Evolutionary conservation across 2,113 vertebrate species (phyloP).

Genomic region (Corapipo altera): DNA sequence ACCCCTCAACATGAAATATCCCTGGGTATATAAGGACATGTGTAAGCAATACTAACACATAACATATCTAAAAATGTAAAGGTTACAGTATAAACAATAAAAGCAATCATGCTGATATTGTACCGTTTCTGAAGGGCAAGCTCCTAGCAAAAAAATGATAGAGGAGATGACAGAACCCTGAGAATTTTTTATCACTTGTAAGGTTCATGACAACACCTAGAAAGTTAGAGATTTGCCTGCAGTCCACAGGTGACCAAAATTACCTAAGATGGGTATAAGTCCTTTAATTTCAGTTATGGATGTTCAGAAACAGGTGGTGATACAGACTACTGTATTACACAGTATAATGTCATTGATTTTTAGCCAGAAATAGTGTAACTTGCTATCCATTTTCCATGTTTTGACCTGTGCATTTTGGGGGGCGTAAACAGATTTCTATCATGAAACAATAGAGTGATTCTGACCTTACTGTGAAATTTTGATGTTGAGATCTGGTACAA

Average conservation of each 20-base stretch:
- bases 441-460: neutral
- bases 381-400: neutral
- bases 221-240: neutral
- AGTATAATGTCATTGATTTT: neutral
- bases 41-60: neutral
- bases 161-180: neutral
- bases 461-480: neutral
- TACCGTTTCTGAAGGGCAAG: neutral
- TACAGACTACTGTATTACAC: neutral
- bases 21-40: neutral
- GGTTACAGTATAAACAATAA: neutral
- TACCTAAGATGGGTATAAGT: neutral
- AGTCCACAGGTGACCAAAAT: neutral
- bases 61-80: neutral
- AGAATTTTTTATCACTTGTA: neutral
- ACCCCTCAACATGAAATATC: neutral
- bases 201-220: neutral
- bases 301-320: neutral
- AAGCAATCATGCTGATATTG: neutral
- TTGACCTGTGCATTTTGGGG: neutral
- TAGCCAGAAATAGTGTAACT: neutral
- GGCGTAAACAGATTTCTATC: neutral
- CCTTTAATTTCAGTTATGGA: neutral
- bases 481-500: neutral
- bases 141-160: neutral